Percentiles rank a stretch among this genome's conserved stretches.
phyloP scores from a whole-genome alignment of 2,113 vertebrate genomes.

The Edolisoma coerulescens region DNA sequence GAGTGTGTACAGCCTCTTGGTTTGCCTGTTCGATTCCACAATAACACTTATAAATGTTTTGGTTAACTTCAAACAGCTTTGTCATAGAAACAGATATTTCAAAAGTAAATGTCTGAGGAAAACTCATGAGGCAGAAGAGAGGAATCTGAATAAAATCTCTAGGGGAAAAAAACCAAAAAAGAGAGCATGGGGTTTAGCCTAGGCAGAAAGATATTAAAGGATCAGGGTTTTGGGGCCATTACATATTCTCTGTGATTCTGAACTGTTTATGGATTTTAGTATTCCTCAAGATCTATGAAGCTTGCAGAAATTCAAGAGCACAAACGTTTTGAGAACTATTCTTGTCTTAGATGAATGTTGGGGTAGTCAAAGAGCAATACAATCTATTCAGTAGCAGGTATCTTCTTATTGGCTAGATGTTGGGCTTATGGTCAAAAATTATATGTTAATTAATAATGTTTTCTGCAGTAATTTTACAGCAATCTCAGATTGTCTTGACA shows the following conservation, averaged over 20 bases:
- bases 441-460: neutral
- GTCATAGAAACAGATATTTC: neutral
- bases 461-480: neutral
- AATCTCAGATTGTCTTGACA: neutral
- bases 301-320: neutral
- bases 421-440: neutral
- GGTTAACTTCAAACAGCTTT: neutral
- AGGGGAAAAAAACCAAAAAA: neutral
- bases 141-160: neutral
- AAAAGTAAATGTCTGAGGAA: neutral
- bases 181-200: neutral
- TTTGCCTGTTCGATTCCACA: neutral
- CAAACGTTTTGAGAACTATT: neutral
- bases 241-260: neutral
- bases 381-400: neutral
- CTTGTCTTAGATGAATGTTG: neutral
- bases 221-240: neutral
- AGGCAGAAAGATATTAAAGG: neutral
- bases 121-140: neutral
- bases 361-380: neutral
- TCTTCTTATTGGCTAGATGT: neutral
- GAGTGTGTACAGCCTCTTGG: neutral
- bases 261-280: neutral
- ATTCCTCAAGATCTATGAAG: neutral
- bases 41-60: neutral